phyloP scores from a whole-genome alignment of 2,888 invertebrate species.

The Dryobotodes eremita region DNA sequence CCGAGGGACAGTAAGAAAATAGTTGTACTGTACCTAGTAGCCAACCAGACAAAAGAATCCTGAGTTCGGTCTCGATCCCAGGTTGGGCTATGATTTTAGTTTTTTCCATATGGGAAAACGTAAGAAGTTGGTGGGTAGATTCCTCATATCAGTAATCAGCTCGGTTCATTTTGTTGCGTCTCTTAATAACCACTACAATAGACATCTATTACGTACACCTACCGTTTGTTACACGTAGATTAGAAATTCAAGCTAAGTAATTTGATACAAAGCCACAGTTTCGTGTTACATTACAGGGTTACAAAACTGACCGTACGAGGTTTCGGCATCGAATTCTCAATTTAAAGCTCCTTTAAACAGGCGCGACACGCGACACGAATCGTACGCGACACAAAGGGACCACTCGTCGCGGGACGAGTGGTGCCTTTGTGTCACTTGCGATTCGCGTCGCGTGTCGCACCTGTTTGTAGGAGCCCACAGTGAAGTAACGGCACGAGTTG shows the following conservation, averaged over 20 bases:
- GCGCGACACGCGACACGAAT: no score
- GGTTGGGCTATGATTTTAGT: background rate
- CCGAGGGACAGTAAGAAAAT: no score
- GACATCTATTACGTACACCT: background rate
- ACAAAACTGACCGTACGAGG: slow-evolving; percentile 50
- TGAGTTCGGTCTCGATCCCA: background rate
- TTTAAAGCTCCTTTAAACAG: no score
- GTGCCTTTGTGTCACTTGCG: no score
- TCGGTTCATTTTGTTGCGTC: background rate
- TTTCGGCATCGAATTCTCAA: slow-evolving; percentile 42
- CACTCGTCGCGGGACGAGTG: no score
- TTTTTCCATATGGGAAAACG: background rate
- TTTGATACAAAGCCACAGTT: slow-evolving; percentile 69
- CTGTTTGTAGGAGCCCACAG: no score
- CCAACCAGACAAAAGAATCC: background rate
- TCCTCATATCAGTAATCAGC: background rate
- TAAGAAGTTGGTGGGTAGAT: background rate
- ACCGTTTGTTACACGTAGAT: slow-evolving; percentile 16
- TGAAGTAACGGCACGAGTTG: background rate
- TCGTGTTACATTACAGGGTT: slow-evolving; percentile 70
- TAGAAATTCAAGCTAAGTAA: slow-evolving; percentile 53
- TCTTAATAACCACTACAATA: background rate
- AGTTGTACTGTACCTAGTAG: no score
- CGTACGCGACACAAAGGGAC: no score
- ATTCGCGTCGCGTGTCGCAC: no score